Evolutionary conservation across 2,888 invertebrate genomes (phyloP).

Genomic region (Nephrocerus scutellatus): DNA sequence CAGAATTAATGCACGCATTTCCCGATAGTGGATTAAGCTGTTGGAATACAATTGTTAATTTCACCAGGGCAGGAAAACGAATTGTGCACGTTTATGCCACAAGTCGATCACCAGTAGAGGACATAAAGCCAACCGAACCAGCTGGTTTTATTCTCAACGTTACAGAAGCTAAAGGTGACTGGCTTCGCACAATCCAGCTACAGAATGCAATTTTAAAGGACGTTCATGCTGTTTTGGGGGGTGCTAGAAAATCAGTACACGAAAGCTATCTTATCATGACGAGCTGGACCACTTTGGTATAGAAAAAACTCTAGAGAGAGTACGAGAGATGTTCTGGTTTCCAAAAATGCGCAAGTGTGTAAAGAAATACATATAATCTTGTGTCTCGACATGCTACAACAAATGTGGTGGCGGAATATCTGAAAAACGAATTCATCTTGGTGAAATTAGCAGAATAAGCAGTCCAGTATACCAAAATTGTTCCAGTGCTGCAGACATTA

Average conservation of each 20-base stretch:
- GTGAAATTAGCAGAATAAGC: neutral
- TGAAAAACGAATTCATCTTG: slow-evolving; percentile 5
- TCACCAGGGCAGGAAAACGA: slow-evolving; percentile 5
- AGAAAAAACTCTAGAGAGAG: slow-evolving; percentile 3
- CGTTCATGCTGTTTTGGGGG: neutral
- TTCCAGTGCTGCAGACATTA: slow-evolving; percentile 1
- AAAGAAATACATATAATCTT: too few relatives aligned
- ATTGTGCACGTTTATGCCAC: slow-evolving; percentile 16
- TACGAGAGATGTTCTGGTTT: slow-evolving; percentile 11
- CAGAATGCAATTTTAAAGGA: neutral
- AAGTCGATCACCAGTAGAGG: slow-evolving; percentile 2
- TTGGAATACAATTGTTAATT: too few relatives aligned
- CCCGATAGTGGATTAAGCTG: too few relatives aligned
- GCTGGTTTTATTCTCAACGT: too few relatives aligned
- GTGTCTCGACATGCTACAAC: neutral
- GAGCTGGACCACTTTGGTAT: slow-evolving; percentile 8
- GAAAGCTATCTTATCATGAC: slow-evolving; percentile 5
- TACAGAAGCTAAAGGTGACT: slow-evolving; percentile 1
- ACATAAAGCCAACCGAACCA: neutral
- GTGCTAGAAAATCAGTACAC: slow-evolving; percentile 1
- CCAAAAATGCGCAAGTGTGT: too few relatives aligned
- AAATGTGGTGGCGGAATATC: slow-evolving; percentile 2
- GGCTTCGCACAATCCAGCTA: slow-evolving; percentile 1
- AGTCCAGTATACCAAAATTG: neutral
- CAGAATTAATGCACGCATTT: too few relatives aligned